These are phyloP conservation scores for Botrylloides violaceus DNA, from an alignment of 23 tunicate genomes.

Conservation along the genomic window DNA sequence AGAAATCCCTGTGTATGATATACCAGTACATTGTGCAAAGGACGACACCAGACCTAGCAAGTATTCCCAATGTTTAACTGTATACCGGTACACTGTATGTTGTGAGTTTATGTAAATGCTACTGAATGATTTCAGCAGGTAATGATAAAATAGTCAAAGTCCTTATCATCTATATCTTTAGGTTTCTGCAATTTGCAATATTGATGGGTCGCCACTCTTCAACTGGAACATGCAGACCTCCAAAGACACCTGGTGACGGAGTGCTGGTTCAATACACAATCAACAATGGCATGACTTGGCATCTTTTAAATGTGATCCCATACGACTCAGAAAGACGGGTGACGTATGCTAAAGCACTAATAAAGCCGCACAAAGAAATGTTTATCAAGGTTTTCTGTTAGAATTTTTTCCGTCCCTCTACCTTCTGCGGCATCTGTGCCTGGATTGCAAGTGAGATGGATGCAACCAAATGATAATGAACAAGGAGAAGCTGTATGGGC, in stretches of 20 bases:
- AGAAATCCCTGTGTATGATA: too few species aligned
- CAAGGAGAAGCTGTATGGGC: conserved; percentile 68
- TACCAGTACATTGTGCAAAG: too few species aligned
- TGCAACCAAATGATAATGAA: conserved; percentile 26
- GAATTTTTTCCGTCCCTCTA: conserved; percentile 39
- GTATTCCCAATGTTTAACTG: too few species aligned
- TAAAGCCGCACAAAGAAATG: background rate
- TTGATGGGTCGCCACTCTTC: conserved; percentile 53
- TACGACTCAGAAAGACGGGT: conserved; percentile 23
- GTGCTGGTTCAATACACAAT: conserved; percentile 65
- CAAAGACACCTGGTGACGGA: conserved; percentile 47
- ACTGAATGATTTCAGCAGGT: too few species aligned
- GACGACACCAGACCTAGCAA: too few species aligned
- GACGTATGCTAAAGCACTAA: background rate
- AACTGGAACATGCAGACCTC: conserved; percentile 46
- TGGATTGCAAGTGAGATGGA: conserved; percentile 63
- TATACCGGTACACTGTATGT: too few species aligned
- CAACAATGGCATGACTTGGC: conserved; percentile 54
- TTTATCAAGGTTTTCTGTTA: conserved; percentile 5
- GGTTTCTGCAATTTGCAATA: conserved; percentile 66
- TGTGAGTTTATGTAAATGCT: too few species aligned
- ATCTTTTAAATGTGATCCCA: conserved; percentile 26
- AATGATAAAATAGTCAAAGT: too few species aligned
- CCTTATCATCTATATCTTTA: background rate
- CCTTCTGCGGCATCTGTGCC: conserved; percentile 38